These are phyloP conservation scores for Acheta domesticus DNA, from an alignment of 2,888 invertebrate genomes.

Conservation along the genomic window DNA sequence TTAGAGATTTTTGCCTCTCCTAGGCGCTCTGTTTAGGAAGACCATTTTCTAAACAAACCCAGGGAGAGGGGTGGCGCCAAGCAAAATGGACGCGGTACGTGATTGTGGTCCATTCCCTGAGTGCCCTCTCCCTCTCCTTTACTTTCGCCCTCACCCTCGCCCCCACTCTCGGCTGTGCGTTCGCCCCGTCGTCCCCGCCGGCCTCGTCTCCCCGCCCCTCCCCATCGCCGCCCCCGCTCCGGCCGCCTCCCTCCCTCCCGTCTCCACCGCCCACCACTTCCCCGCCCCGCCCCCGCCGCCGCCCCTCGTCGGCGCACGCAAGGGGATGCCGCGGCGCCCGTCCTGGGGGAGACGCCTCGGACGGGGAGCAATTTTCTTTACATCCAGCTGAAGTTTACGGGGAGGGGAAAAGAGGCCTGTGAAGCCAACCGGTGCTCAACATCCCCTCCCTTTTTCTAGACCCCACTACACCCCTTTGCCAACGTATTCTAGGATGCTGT, in stretches of 20 bases:
- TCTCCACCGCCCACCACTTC: background rate
- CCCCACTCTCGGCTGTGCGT: background rate
- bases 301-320: background rate
- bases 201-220: background rate
- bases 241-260: background rate
- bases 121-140: background rate
- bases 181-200: background rate
- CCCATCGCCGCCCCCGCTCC: background rate
- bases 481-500: too few species aligned
- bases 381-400: background rate
- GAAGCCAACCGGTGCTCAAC: background rate
- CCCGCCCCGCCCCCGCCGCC: conserved; percentile 19
- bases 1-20: background rate
- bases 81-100: background rate
- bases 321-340: background rate
- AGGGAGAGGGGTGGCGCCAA: background rate
- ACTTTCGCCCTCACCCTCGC: background rate
- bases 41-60: background rate
- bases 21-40: background rate
- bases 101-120: background rate
- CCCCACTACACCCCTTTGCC: too few species aligned
- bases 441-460: too few species aligned
- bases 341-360: background rate
- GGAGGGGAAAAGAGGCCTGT: background rate
- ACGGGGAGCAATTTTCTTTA: conserved; percentile 8